Conservation (phyloP, 2,797 vertebrate genomes). For the Chloroceryle inda region DNA sequence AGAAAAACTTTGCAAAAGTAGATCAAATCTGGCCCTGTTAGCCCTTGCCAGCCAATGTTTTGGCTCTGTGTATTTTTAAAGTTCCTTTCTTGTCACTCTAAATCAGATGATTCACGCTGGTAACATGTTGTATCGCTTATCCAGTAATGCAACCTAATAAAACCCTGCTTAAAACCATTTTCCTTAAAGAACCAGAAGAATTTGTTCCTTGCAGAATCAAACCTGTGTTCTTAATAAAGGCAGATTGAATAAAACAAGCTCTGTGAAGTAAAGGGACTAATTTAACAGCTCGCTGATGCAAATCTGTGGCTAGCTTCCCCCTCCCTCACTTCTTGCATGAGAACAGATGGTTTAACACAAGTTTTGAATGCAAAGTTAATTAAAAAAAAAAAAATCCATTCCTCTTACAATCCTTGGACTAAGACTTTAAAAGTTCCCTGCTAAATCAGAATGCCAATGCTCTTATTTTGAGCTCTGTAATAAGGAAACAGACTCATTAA, state of each 20-base stretch:
- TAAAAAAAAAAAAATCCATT: slow-evolving; percentile 61
- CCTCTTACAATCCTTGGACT: slow-evolving; percentile 50
- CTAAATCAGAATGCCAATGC: slow-evolving; percentile 55
- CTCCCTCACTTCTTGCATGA: slow-evolving; percentile 48
- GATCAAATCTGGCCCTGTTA: slow-evolving; percentile 67
- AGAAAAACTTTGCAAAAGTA: slow-evolving; percentile 63
- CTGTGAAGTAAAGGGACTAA: slow-evolving; percentile 70
- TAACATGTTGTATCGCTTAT: slow-evolving; percentile 79
- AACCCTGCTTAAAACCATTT: slow-evolving; percentile 72
- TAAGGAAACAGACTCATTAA: slow-evolving; percentile 60
- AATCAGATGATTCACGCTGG: slow-evolving; percentile 76
- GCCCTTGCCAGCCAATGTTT: slow-evolving; percentile 66
- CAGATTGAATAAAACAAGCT: slow-evolving; percentile 73
- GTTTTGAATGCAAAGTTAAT: slow-evolving; percentile 71
- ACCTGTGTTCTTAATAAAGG: slow-evolving; percentile 78
- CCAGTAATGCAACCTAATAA: slow-evolving; percentile 73
- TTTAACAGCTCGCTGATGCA: slow-evolving; percentile 73
- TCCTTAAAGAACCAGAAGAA: slow-evolving; percentile 78
- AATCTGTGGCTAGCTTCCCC: slow-evolving; percentile 57
- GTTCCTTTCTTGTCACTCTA: slow-evolving; percentile 74
- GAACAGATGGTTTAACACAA: slow-evolving; percentile 68
- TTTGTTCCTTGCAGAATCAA: slow-evolving; percentile 77
- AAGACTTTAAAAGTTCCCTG: slow-evolving; percentile 59
- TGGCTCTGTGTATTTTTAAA: slow-evolving; percentile 63
- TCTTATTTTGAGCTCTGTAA: slow-evolving; percentile 58